Conservation (phyloP, 2,888 invertebrate species). For the Atethmia centrago region DNA sequence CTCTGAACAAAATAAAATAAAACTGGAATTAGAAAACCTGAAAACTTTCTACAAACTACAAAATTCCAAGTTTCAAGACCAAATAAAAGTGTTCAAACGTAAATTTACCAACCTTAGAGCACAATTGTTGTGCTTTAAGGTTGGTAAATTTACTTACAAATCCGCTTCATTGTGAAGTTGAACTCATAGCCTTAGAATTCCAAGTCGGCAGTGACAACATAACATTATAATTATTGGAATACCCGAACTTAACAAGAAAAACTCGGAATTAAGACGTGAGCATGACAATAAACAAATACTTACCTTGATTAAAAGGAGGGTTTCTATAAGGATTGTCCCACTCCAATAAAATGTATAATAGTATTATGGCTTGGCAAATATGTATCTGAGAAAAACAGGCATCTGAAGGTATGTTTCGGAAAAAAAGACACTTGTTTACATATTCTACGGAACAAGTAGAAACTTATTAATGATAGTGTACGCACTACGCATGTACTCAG, state of each 20-base stretch:
- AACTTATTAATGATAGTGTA: no score
- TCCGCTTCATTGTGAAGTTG: neutral
- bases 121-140: no score
- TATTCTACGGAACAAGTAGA: no score
- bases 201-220: neutral
- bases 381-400: no score
- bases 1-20: neutral
- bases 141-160: no score
- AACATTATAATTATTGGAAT: constrained; percentile 1
- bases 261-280: neutral
- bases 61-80: neutral
- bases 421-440: no score
- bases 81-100: neutral
- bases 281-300: neutral
- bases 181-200: neutral
- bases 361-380: no score
- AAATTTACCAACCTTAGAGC: neutral
- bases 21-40: neutral
- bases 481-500: no score
- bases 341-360: no score
- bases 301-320: no score
- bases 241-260: neutral
- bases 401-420: no score
- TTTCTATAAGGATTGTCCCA: neutral
- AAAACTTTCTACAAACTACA: no score